Base-by-base conservation (phyloP, 2,797 vertebrate species). In the Syndactyla subalaris region DNA sequence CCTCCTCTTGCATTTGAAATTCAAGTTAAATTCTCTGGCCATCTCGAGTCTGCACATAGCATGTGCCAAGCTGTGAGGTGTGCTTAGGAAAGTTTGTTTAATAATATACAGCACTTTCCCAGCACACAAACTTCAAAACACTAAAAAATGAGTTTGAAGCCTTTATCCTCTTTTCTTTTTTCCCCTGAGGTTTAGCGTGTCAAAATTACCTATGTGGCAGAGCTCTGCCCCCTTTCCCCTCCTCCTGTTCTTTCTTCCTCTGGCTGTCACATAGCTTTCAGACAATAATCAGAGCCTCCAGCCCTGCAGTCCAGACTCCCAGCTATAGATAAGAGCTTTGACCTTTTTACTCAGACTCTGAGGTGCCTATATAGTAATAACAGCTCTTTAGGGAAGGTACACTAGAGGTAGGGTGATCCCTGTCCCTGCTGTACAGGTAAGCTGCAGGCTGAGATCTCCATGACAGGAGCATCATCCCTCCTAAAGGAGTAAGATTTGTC, bases 171-270 rank as follows among this genome's bases (percentile, higher is more conserved):
- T 58, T 59, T 34, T 68, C 29, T 61, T 22, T 27, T 41, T 39
- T 39, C 36, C 36, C 3, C 29, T 43, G 12, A 75, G 49, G 36
- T n/a, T 63, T 22, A 27, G 23, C 23, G 23, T 32, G 27, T n/a
- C 63, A 49, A 80, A 80, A 57, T 48, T 7, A 41, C 8, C 2
- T 7, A 6, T 0, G 0, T 26, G 22, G 4, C 21, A 58, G n/a
- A 49, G 11, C 16, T 67, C 32, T 85, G 29, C 2, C 4, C 17
- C 6, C 5, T 46, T 32, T 2, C 12, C 12, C 13, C 9, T 68
- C 15, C 26, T 17, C 27, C 77, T 71, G 27, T 20, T 66, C 29
- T 2, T 10, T 71, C 48, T 65, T 67, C 30, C n/a, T 61, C 67
- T 46, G 46, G 10, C 54, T 71, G 7, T 57, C 62, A 66, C 24